Evolutionary conservation across 2,888 invertebrate genomes (phyloP), one percentile per base, ranked within the genome.

Genomic region (Gari tellinella): DNA sequence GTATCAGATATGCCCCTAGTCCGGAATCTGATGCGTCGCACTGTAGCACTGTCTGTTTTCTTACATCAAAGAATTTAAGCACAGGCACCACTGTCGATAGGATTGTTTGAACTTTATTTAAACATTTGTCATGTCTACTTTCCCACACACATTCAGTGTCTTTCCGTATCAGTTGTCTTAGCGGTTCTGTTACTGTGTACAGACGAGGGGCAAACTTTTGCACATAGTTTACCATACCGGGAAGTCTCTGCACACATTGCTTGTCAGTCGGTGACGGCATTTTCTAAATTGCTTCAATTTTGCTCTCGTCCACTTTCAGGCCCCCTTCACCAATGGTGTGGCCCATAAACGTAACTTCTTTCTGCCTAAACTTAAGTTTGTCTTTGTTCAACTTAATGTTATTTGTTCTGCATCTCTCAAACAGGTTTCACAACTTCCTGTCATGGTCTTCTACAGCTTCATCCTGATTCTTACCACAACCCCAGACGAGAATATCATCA

Each of bases 1-100:
- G 83, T 23, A 83, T 25, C 7, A 84, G 26, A 10, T 67, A 72
- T 19, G 76, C 70, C 10, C 78, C 80, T 14, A 78, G 26, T 14
- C 83, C 80, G 12, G 37, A 38, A 31, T 66, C 31, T 1, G 61
- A 64, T 1, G 69, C 64, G 52, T 83, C 78, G 55, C 25, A 45
- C 19, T 25, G 25, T 17, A 72, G 37, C 31, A 21, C 26, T 15
- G 40, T 14, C 25, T 23, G n/a, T 17, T 49, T 45, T 7, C 61
- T 51, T 12, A 14, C 38, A 37, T 67, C 67, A 21, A n/a, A 76
- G 55, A 67, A 68, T 46, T n/a, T 51, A 38, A 76, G 26, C 7
- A 75, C 66, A 15, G 70, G 70, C 19, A 38, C 38, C 37, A 2
- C 7, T 2, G 52, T 26, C 2, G 37, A 15, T 15, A 14, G 31